Base-by-base conservation (phyloP, 2,113 vertebrate genomes). In the Bubo bubo region DNA sequence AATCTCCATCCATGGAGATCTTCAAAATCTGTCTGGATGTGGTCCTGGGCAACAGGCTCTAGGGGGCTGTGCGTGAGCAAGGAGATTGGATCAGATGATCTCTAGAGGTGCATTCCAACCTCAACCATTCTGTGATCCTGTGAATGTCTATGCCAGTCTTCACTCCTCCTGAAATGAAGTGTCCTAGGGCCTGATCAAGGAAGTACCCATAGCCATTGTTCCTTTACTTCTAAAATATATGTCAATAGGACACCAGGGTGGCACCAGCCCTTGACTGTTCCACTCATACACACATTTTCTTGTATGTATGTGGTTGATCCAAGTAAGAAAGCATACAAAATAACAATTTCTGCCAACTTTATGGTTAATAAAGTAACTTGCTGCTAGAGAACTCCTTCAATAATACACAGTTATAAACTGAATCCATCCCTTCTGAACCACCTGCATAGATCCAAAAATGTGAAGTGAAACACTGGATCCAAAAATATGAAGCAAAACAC, bases 61-160 rank as follows among this genome's bases (percentile, higher is more conserved):
- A 18, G 4, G 5, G 4, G 11, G 4, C 21, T 6, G 13, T 71
- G 22, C 1, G 0, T 49, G 6, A 53, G 18, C 9, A 67, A 12
- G 14, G 3, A 18, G 5, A 1, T 11, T 62, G 26, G 6, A 60
- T 56, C 17, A 60, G 15, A 22, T 39, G 20, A 14, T 45, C 12
- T 84, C 22, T 20, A 73, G 21, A 64, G 1, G 10, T 30, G 3
- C 12, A 5, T 85, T 79, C 18, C 16, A 55, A 67, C 15, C 6
- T 63, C 30, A 62, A 3, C 4, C 3, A 27, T 63, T 74, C 12
- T 43, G 4, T 56, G 34, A 24, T 73, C 84, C 39, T 52, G 8
- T 58, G 32, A 49, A 63, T 30, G 6, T 18, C 15, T 37, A 5
- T 50, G 9, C 4, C 22, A 74, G 23, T 39, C 37, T 63, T 58